Evolutionary conservation across 2,888 invertebrate species (phyloP).

Genomic region (Tetramorium bicarinatum): DNA sequence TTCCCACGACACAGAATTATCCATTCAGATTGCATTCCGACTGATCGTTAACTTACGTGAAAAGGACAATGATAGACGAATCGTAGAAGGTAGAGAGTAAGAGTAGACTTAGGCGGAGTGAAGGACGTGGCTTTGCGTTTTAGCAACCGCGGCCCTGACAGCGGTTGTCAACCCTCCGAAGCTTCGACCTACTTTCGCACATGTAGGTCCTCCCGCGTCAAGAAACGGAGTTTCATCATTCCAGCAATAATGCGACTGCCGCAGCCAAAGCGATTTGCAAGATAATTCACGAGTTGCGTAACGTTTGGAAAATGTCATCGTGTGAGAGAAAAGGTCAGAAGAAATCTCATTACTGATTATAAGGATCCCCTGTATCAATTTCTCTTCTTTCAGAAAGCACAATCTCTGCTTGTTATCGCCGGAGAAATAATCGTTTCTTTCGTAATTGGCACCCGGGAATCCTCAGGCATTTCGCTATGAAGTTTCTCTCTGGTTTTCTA

Average conservation of each 20-base stretch:
- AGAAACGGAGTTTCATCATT: slow-evolving; percentile 42
- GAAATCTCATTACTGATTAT: slow-evolving; percentile 12
- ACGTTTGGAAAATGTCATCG: slow-evolving; percentile 11
- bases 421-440: slow-evolving; percentile 4
- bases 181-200: slow-evolving; percentile 56
- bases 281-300: slow-evolving; percentile 17
- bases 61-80: neutral
- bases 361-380: neutral
- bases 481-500: neutral
- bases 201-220: slow-evolving; percentile 2
- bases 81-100: neutral
- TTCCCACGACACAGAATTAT: neutral
- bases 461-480: slow-evolving; percentile 1
- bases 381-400: neutral
- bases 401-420: neutral
- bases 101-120: neutral
- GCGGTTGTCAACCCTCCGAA: slow-evolving; percentile 57
- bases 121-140: slow-evolving; percentile 1
- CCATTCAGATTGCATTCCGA: neutral
- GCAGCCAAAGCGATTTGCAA: neutral
- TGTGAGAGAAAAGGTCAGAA: slow-evolving; percentile 3
- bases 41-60: neutral
- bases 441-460: neutral
- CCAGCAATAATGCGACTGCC: neutral
- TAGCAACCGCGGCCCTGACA: slow-evolving; percentile 23